These are phyloP conservation scores for Hipposideros larvatus DNA, from an alignment of 2,797 vertebrate species.

Conservation along the genomic window DNA sequence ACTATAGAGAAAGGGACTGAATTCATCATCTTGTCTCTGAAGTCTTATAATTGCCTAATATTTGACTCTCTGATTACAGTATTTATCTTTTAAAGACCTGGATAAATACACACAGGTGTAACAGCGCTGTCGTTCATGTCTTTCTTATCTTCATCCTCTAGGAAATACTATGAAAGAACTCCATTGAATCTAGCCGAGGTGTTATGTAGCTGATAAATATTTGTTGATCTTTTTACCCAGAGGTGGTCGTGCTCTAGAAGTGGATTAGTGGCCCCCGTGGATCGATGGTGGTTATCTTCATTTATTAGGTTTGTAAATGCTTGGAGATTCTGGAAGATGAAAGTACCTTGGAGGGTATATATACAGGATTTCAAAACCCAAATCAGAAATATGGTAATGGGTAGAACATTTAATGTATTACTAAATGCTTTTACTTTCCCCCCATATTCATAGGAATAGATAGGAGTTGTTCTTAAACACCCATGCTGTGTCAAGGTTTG, in stretches of 20 bases:
- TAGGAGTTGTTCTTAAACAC: neutral
- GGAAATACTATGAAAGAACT: conserved; percentile 41
- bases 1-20: conserved; percentile 6
- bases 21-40: conserved; percentile 58
- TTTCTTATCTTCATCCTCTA: conserved; percentile 51
- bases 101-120: conserved; percentile 74
- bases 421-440: neutral
- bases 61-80: conserved; percentile 61
- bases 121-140: accelerated
- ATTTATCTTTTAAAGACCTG: conserved; percentile 78
- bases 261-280: conserved; percentile 51
- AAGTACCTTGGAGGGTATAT: neutral
- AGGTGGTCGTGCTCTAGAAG: neutral
- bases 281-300: neutral
- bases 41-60: conserved; percentile 74
- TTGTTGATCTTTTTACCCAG: conserved; percentile 42
- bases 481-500: accelerated
- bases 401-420: neutral
- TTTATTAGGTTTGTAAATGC: neutral
- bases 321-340: conserved; percentile 33
- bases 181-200: conserved; percentile 2
- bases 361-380: neutral
- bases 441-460: neutral
- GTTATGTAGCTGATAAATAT: conserved; percentile 63
- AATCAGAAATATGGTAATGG: conserved; percentile 22